These are phyloP conservation scores for Silurus asotus DNA, from an alignment of 2,113 vertebrate genomes.

Conservation along the genomic window DNA sequence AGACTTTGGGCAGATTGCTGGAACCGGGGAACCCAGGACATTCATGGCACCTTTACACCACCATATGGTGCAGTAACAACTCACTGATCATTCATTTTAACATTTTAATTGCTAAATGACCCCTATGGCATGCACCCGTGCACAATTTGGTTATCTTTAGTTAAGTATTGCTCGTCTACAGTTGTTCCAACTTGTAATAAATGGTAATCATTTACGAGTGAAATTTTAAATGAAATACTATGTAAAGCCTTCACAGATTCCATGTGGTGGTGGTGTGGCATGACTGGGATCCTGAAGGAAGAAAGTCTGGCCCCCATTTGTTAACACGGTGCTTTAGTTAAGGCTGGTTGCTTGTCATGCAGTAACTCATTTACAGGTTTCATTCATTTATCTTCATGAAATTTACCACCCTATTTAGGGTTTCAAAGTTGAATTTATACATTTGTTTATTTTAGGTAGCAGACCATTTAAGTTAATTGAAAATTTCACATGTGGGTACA, in stretches of 20 bases:
- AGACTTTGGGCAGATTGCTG: no score
- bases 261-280: no score
- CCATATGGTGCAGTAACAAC: background rate
- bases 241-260: background rate
- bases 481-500: background rate
- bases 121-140: background rate
- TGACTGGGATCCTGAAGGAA: background rate
- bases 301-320: background rate
- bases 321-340: background rate
- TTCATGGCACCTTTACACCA: background rate
- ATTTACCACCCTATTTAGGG: background rate
- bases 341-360: background rate
- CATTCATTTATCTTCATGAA: background rate
- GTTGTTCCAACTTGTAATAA: background rate
- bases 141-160: background rate
- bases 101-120: background rate
- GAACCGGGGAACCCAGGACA: background rate
- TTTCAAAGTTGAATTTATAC: background rate
- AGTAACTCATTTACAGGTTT: background rate
- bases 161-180: background rate
- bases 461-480: background rate
- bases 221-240: background rate
- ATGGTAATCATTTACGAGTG: background rate
- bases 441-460: background rate
- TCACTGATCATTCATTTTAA: background rate